Evolutionary conservation across 2,113 vertebrate genomes (phyloP).

Genomic region (Amblyopsis rosae): DNA sequence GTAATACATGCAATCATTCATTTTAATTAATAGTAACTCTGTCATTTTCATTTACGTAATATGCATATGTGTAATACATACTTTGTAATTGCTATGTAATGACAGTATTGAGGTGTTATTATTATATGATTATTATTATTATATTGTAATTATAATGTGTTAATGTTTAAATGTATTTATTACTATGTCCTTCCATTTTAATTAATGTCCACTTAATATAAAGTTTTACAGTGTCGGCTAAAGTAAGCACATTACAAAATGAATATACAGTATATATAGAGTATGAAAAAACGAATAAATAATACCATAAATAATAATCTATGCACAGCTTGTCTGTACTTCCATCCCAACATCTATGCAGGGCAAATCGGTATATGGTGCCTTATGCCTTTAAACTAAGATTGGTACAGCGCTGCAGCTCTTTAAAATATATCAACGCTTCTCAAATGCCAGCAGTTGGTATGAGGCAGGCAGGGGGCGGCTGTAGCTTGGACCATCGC

Average conservation of each 20-base stretch:
- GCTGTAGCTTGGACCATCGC: constrained; percentile 69
- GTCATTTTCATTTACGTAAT: too few species aligned
- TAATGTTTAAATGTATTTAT: too few species aligned
- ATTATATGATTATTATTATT: too few species aligned
- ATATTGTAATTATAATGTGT: too few species aligned
- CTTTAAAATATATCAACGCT: constrained; percentile 80
- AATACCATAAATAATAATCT: constrained; percentile 7
- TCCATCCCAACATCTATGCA: constrained; percentile 55
- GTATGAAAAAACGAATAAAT: too few species aligned
- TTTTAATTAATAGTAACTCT: too few species aligned
- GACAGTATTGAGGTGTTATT: too few species aligned
- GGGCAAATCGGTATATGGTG: constrained; percentile 51
- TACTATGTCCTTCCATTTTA: too few species aligned
- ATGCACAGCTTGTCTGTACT: constrained; percentile 55
- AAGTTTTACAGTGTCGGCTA: neutral
- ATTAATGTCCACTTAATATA: too few species aligned
- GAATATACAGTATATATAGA: neutral
- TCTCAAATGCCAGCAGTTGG: constrained; percentile 76
- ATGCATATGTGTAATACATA: too few species aligned
- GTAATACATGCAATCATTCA: too few species aligned
- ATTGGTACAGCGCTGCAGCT: constrained; percentile 67
- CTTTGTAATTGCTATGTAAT: too few species aligned
- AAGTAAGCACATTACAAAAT: constrained; percentile 16
- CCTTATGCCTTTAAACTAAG: constrained; percentile 74
- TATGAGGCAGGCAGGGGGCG: constrained; percentile 65